Conservation (phyloP, 2,888 invertebrate species). For the Drosophila phalerata region DNA sequence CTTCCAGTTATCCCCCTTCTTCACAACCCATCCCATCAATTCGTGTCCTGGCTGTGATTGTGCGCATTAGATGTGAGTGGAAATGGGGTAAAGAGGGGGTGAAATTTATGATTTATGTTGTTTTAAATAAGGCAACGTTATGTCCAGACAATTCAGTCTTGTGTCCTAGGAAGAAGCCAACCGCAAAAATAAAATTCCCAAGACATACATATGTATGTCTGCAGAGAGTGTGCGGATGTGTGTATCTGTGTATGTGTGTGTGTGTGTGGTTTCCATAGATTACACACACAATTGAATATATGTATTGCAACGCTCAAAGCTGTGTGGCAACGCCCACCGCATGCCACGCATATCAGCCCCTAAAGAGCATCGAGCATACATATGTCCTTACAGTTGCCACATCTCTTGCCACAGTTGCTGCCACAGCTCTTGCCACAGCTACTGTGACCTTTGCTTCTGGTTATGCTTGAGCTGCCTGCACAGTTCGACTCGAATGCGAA, state of each 20-base stretch:
- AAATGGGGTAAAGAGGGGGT: slow-evolving; percentile 27
- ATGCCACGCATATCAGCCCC: slow-evolving; percentile 71
- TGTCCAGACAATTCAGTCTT: slow-evolving; percentile 53
- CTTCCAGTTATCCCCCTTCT: slow-evolving; percentile 15
- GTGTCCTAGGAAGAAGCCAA: slow-evolving; percentile 32
- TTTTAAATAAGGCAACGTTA: slow-evolving; percentile 54
- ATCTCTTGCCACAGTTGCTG: background rate
- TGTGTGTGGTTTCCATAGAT: slow-evolving; percentile 70
- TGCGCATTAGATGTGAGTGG: slow-evolving; percentile 69
- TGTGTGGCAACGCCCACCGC: slow-evolving; percentile 69
- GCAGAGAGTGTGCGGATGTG: slow-evolving; percentile 13
- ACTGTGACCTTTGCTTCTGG: slow-evolving; percentile 39
- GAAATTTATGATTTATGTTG: slow-evolving; percentile 80
- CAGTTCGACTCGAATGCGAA: slow-evolving; percentile 70
- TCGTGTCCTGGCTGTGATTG: slow-evolving; percentile 71
- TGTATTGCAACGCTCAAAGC: slow-evolving; percentile 15
- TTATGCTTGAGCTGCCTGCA: slow-evolving; percentile 59
- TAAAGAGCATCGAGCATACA: slow-evolving; percentile 66
- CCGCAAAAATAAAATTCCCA: slow-evolving; percentile 47
- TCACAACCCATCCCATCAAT: slow-evolving; percentile 14
- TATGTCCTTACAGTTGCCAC: slow-evolving; percentile 35
- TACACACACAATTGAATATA: slow-evolving; percentile 66
- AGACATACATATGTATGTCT: slow-evolving; percentile 26
- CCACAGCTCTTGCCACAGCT: slow-evolving; percentile 4
- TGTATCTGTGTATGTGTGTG: slow-evolving; percentile 21